These are phyloP conservation scores for Acyrthosiphon pisum DNA, from an alignment of 1,140 invertebrate genomes.

Conservation along the genomic window DNA sequence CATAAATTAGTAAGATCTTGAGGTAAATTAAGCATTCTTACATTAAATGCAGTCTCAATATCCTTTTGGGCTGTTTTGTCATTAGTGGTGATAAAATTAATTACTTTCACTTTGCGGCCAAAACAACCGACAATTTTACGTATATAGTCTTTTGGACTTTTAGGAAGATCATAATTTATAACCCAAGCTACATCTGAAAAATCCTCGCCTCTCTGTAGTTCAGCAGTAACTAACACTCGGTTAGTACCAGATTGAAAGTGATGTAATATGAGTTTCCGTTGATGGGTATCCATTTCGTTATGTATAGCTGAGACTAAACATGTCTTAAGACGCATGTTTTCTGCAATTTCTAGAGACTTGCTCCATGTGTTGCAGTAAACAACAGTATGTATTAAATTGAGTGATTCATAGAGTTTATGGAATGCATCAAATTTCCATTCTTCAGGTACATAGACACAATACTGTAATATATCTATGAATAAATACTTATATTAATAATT, in stretches of 20 bases:
- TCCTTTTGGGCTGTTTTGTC: not conserved
- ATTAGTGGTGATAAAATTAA: constrained; percentile 26
- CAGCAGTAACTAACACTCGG: not conserved
- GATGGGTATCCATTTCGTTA: not conserved
- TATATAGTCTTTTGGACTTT: constrained; percentile 23
- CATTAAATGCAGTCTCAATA: constrained; percentile 34
- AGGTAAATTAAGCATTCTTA: not conserved
- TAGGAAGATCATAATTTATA: constrained; percentile 49
- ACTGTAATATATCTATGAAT: constrained; percentile 37
- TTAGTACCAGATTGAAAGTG: constrained; percentile 4
- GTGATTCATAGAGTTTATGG: not conserved
- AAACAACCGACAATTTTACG: constrained; percentile 33
- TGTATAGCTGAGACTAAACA: not conserved
- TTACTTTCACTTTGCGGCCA: not conserved
- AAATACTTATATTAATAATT: not conserved
- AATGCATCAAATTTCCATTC: constrained; percentile 45
- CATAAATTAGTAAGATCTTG: constrained; percentile 2
- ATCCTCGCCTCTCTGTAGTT: constrained; percentile 10
- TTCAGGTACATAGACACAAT: constrained; percentile 31
- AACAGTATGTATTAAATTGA: not conserved
- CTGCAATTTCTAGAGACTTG: not conserved
- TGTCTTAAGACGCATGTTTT: constrained; percentile 15
- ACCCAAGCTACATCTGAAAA: constrained; percentile 26
- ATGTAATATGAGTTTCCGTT: not conserved
- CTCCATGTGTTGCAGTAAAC: constrained; percentile 27